Percentiles rank a stretch among this genome's conserved stretches.
phyloP scores from a whole-genome alignment of 2,113 vertebrate genomes.

The Ammodytes dubius region DNA sequence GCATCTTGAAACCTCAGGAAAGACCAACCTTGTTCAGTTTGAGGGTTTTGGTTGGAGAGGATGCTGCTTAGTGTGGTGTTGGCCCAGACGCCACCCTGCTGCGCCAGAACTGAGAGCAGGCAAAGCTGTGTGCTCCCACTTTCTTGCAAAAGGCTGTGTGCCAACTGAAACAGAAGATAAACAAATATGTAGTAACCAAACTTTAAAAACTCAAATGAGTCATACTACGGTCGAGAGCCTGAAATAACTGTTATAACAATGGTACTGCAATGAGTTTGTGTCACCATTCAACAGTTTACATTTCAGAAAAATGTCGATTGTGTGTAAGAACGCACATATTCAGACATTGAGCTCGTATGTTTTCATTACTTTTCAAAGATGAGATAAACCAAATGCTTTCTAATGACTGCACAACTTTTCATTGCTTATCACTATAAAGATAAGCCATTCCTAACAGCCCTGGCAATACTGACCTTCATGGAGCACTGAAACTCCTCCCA shows the following conservation, averaged over 20 bases:
- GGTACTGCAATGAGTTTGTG: neutral
- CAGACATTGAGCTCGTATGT: neutral
- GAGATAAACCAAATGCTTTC: slow-evolving; percentile 12
- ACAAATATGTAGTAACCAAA: slow-evolving; percentile 32
- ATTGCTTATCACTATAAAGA: slow-evolving; percentile 30
- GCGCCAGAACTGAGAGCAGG: slow-evolving; percentile 90
- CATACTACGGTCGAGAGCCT: neutral
- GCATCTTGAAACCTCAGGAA: neutral
- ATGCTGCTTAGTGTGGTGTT: slow-evolving; percentile 91
- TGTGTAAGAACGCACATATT: neutral
- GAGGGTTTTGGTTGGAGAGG: slow-evolving; percentile 90
- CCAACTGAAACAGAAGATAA: slow-evolving; percentile 84
- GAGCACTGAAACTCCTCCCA: slow-evolving; percentile 97
- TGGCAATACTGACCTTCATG: slow-evolving; percentile 89
- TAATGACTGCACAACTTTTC: slow-evolving; percentile 24
- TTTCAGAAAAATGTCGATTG: neutral
- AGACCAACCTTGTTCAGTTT: slow-evolving; percentile 90
- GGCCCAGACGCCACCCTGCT: slow-evolving; percentile 94
- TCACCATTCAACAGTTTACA: slow-evolving; percentile 2
- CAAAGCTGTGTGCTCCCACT: slow-evolving; percentile 92
- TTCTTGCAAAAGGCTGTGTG: slow-evolving; percentile 93
- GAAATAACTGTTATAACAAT: neutral
- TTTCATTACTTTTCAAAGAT: slow-evolving; percentile 8
- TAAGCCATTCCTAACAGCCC: slow-evolving; percentile 31
- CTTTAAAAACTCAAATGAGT: slow-evolving; percentile 21